These are phyloP conservation scores for Vanessa tameamea DNA, from an alignment of 1,140 invertebrate genomes.

Conservation along the genomic window DNA sequence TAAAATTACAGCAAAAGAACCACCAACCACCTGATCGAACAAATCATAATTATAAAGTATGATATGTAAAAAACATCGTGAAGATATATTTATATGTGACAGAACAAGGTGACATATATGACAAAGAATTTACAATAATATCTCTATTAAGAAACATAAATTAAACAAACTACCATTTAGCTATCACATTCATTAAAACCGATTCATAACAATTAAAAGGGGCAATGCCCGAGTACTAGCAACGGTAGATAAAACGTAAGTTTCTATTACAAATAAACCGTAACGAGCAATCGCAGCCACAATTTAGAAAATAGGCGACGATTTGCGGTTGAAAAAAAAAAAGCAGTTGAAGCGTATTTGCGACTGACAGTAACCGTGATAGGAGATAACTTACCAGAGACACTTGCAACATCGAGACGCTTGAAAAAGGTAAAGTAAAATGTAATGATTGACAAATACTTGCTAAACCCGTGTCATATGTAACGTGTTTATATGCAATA, in stretches of 20 bases:
- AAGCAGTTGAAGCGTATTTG: neutral
- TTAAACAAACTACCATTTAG: neutral
- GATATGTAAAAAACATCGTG: too few species aligned
- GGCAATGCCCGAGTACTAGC: constrained; percentile 2
- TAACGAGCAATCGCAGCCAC: neutral
- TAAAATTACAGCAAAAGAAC: too few species aligned
- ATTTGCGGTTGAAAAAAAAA: constrained; percentile 7
- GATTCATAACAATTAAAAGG: neutral
- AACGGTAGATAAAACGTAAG: neutral
- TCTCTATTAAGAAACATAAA: neutral
- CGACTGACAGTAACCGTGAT: constrained; percentile 3
- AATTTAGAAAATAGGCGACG: constrained; percentile 9
- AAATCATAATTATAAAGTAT: too few species aligned
- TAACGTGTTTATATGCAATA: too few species aligned
- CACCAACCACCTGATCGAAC: too few species aligned
- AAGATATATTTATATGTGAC: too few species aligned
- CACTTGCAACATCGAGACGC: neutral
- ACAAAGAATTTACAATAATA: too few species aligned
- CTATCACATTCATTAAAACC: neutral
- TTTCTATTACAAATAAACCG: constrained; percentile 7
- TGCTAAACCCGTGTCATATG: neutral
- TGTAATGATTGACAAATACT: neutral
- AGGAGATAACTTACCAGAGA: constrained; percentile 1
- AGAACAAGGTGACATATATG: too few species aligned
- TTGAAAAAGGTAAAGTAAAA: constrained; percentile 2